A percentile compares a stretch with the other conserved stretches of the same genome.
These are phyloP conservation scores for Pseudomugil tenellus DNA, from an alignment of 2,797 vertebrate genomes.

Conservation along the genomic window DNA sequence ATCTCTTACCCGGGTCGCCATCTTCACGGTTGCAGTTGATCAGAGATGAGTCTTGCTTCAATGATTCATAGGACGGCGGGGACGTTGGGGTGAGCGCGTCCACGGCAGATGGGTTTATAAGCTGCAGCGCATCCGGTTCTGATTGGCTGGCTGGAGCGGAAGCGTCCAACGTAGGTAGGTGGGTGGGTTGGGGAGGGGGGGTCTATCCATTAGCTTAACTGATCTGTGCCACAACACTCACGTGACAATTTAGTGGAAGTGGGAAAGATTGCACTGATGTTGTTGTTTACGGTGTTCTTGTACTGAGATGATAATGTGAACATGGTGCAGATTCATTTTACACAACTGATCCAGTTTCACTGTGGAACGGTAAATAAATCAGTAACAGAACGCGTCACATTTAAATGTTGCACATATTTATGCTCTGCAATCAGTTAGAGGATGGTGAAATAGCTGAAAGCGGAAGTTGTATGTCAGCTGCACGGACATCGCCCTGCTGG, in stretches of 20 bases:
- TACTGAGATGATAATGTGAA: neutral
- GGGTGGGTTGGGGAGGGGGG: neutral
- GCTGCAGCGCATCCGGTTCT: conserved; percentile 43
- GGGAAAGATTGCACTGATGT: neutral
- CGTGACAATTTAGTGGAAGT: neutral
- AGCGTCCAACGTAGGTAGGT: conserved; percentile 18
- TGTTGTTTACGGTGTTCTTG: neutral
- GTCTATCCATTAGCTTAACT: neutral
- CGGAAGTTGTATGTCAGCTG: neutral
- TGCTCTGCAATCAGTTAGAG: too few relatives aligned
- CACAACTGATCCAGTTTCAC: neutral
- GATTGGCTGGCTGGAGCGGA: conserved; percentile 67
- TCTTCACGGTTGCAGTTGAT: conserved; percentile 68
- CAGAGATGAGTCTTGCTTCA: conserved; percentile 47
- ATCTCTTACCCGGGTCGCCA: conserved; percentile 83
- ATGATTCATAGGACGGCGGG: conserved; percentile 40
- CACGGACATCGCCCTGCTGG: neutral
- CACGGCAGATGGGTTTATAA: conserved; percentile 59
- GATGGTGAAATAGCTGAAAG: neutral
- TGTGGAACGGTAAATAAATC: neutral
- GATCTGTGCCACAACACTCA: neutral
- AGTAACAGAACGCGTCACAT: too few relatives aligned
- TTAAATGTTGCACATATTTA: too few relatives aligned
- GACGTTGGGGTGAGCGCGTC: conserved; percentile 29
- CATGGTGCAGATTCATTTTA: neutral